These are phyloP conservation scores for Condylostylus longicornis DNA, from an alignment of 1,140 invertebrate genomes.

Conservation along the genomic window DNA sequence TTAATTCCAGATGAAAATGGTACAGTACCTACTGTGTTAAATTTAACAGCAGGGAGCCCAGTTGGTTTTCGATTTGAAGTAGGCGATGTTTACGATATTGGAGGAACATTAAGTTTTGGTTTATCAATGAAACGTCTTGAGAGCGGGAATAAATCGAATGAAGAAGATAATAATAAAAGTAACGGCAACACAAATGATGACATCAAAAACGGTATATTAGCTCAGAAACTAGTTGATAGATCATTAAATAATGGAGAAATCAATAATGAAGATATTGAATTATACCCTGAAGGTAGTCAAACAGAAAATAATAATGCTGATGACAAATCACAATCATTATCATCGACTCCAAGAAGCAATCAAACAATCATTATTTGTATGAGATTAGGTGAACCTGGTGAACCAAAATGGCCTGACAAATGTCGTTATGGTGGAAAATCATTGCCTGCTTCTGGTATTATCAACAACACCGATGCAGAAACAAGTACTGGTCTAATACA, in stretches of 20 bases:
- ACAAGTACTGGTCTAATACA: constrained; percentile 42
- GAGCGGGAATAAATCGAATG: too few species aligned
- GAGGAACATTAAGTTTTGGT: constrained; percentile 49
- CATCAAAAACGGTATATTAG: constrained; percentile 15
- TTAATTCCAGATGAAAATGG: constrained; percentile 39
- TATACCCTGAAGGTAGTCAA: constrained; percentile 12
- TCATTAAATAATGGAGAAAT: constrained; percentile 23
- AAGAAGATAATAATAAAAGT: constrained; percentile 30
- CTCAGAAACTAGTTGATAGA: constrained; percentile 21
- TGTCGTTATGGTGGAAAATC: constrained; percentile 38
- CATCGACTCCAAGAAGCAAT: constrained; percentile 13
- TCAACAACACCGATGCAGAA: constrained; percentile 40
- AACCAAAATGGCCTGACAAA: constrained; percentile 38
- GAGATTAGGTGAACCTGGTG: constrained; percentile 34
- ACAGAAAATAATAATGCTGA: constrained; percentile 3
- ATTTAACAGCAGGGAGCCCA: constrained; percentile 42
- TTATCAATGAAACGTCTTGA: constrained; percentile 46
- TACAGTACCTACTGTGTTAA: constrained; percentile 43
- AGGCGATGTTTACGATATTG: constrained; percentile 49
- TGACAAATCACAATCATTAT: constrained; percentile 2
- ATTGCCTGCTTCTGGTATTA: constrained; percentile 36
- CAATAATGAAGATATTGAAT: too few species aligned
- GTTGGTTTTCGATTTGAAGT: constrained; percentile 47
- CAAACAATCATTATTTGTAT: constrained; percentile 44
- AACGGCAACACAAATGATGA: constrained; percentile 24